Evolutionary conservation across 2,113 vertebrate species (phyloP), one percentile per base, ranked within the genome.

Genomic region (Eidolon helvum): DNA sequence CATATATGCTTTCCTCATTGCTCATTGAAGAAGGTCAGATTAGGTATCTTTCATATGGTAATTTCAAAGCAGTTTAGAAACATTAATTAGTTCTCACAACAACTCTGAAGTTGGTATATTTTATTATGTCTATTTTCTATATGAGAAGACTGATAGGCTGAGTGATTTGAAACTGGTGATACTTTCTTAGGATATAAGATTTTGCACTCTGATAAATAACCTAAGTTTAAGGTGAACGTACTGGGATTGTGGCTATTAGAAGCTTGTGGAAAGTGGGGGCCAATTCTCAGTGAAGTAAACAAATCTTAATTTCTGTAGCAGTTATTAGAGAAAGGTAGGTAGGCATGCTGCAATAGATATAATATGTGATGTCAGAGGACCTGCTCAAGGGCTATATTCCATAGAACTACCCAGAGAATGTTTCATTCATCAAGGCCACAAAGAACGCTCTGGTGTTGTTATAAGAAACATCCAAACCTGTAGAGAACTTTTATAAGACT

Each of bases 1-100:
- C 85, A 43, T 28, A 8, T 22, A 84, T 53, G 22, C 26, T 16
- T 82, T 82, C 82, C 38, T 28, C 71, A 22, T 71, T 16, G 55
- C 59, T 95, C 65, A 33, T 38, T 84, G 93, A 78, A 93, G 84
- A 78, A 90, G 43, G 93, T 82, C 65, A 94, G 50, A 77, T 92
- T 92, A 94, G 35, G 7, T 66, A 7, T 61, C 38, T 91, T 97
- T 93, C 72, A 91, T 26, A 59, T 55, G 90, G 48, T 63, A 86
- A 87, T 95, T 95, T 95, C 89, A 80, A 90, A 96, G 75, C 66
- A 53, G 35, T 90, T 92, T 83, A 43, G 82, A 84, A 69, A 55
- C 9, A 86, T 74, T 94, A 71, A 94, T 96, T 90, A 96, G 74
- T 45, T 84, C 33, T 95, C 65, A 57, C 28, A 87, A 71, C 74